Conservation (phyloP, 2,113 vertebrate genomes). For the Xenopus borealis region DNA sequence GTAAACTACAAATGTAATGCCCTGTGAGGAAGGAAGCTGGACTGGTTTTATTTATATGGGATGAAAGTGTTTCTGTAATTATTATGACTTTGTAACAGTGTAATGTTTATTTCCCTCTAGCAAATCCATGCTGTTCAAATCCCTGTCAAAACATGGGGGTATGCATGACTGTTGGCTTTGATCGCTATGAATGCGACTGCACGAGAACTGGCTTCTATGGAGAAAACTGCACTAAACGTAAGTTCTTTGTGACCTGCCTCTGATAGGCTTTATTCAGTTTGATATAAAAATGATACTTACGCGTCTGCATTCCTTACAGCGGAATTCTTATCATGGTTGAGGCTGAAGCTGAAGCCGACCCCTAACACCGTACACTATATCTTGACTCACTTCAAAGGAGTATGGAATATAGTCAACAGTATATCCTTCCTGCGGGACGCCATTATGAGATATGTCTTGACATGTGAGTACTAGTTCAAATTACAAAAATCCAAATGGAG, state of each 20-base stretch:
- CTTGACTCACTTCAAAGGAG: conserved; percentile 86
- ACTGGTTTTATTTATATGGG: too few relatives aligned
- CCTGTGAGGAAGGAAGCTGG: too few relatives aligned
- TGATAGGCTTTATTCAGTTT: background rate
- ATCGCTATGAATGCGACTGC: conserved; percentile 87
- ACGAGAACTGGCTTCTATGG: conserved; percentile 86
- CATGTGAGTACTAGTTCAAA: conserved; percentile 73
- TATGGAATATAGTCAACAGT: conserved; percentile 92
- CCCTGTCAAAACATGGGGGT: conserved; percentile 91
- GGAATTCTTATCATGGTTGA: conserved; percentile 85
- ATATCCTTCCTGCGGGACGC: conserved; percentile 77
- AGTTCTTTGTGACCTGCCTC: background rate
- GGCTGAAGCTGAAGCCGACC: conserved; percentile 74
- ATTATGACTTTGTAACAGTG: rapidly evolving
- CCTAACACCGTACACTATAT: conserved; percentile 90
- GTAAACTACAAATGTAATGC: too few relatives aligned
- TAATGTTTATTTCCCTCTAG: conserved; percentile 54
- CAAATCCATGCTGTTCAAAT: conserved; percentile 86
- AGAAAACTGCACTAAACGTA: conserved; percentile 86
- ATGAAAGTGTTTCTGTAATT: too few relatives aligned
- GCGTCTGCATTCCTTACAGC: conserved; percentile 60
- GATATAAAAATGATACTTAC: too few relatives aligned
- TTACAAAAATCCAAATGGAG: too few relatives aligned
- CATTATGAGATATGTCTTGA: conserved; percentile 93
- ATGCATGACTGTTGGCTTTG: conserved; percentile 69